Percentiles rank a stretch among this genome's conserved stretches.
Evolutionary conservation across 2,888 invertebrate genomes (phyloP).

Genomic region (Polia nebulosa): DNA sequence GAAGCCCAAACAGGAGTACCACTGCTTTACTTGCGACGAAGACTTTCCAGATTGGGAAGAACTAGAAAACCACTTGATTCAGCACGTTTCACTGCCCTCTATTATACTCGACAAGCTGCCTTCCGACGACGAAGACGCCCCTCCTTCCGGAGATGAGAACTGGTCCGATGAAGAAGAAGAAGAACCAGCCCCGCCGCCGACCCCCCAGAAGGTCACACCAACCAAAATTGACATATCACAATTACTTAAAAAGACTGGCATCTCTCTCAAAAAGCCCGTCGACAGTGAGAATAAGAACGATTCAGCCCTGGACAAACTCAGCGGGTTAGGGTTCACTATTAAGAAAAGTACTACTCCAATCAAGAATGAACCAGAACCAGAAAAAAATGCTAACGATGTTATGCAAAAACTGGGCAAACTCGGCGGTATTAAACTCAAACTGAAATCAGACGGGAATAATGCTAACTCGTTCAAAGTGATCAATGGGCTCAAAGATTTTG

Average conservation of each 20-base stretch:
- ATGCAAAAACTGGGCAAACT: conserved; percentile 85
- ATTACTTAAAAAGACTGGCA: conserved; percentile 82
- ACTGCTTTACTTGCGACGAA: conserved; percentile 89
- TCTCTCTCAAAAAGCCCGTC: conserved; percentile 81
- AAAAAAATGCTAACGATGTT: conserved; percentile 74
- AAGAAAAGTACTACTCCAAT: conserved; percentile 84
- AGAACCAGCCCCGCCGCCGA: conserved; percentile 71
- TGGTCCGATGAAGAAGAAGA: conserved; percentile 89
- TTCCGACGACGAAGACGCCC: conserved; percentile 88
- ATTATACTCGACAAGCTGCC: conserved; percentile 88
- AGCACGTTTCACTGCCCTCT: conserved; percentile 90
- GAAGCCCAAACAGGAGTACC: conserved; percentile 83
- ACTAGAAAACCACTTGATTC: conserved; percentile 89
- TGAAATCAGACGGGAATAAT: conserved; percentile 86
- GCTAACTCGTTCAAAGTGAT: conserved; percentile 85
- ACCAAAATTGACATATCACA: conserved; percentile 87
- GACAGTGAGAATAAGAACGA: conserved; percentile 74
- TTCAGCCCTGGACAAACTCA: conserved; percentile 84
- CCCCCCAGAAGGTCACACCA: conserved; percentile 72
- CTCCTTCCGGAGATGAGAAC: conserved; percentile 84
- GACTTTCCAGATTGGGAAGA: conserved; percentile 86
- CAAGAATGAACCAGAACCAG: conserved; percentile 80
- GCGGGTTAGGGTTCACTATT: conserved; percentile 87
- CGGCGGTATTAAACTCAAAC: conserved; percentile 87
- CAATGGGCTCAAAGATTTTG: conserved; percentile 87